Conservation (phyloP, 2,113 vertebrate species). For the Microcebus ravelobensis region DNA sequence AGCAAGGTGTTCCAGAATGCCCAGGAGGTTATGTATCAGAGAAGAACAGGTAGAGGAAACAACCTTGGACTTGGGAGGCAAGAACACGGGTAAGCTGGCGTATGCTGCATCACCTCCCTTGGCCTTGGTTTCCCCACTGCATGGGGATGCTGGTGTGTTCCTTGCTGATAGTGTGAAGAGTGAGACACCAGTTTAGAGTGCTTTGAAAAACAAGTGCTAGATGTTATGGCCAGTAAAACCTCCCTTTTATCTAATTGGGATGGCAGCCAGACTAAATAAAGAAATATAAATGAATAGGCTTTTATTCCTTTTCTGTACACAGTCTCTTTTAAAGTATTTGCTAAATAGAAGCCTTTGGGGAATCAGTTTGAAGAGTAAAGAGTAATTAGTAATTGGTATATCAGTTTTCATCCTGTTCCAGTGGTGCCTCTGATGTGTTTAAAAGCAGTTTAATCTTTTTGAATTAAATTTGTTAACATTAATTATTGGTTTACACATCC, state of each 20-base stretch:
- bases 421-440: neutral
- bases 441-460: constrained; percentile 28
- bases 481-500: neutral
- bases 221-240: neutral
- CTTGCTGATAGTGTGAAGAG: neutral
- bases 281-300: neutral
- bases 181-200: neutral
- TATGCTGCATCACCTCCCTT: neutral
- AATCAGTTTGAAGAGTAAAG: neutral
- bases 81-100: neutral
- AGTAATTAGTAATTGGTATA: neutral
- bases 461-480: constrained; percentile 38
- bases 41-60: neutral
- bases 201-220: neutral
- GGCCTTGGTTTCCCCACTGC: neutral
- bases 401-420: neutral
- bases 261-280: constrained; percentile 3
- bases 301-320: neutral
- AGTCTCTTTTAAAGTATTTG: constrained; percentile 17
- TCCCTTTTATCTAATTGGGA: neutral
- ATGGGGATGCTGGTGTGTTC: neutral
- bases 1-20: neutral
- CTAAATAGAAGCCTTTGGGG: constrained; percentile 8
- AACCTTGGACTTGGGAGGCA: neutral
- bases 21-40: neutral